Evolutionary conservation across 2,888 invertebrate genomes (phyloP).

Genomic region (Cabera pusaria): DNA sequence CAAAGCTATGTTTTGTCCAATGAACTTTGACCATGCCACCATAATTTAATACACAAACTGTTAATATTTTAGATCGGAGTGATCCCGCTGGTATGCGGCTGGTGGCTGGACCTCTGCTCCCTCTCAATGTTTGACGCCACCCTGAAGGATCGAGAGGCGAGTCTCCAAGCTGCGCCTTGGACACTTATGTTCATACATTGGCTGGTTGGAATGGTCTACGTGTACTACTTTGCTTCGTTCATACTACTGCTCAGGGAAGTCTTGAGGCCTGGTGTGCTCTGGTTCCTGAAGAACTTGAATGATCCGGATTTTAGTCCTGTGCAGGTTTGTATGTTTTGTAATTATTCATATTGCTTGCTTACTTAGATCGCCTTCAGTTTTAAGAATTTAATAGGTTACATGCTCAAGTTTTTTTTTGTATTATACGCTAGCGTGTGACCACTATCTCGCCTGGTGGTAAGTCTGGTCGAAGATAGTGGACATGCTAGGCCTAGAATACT

Average conservation of each 20-base stretch:
- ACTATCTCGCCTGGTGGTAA: too few species aligned
- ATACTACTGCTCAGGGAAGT: conserved; percentile 96
- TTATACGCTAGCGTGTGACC: too few species aligned
- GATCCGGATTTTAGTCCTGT: conserved; percentile 99
- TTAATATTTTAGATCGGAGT: conserved; percentile 88
- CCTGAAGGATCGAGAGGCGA: conserved; percentile 92
- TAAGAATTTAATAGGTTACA: too few species aligned
- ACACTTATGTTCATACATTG: conserved; percentile 99
- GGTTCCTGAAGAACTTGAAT: conserved; percentile 98
- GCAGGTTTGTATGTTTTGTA: conserved; percentile 83
- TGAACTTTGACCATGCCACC: too few species aligned
- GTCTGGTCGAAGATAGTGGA: too few species aligned
- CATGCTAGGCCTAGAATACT: too few species aligned
- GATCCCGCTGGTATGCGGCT: conserved; percentile 97
- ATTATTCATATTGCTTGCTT: too few species aligned
- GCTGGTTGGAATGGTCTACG: conserved; percentile 99
- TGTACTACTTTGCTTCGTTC: conserved; percentile 99
- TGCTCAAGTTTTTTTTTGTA: too few species aligned
- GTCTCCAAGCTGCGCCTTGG: conserved; percentile 95
- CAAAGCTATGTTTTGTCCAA: too few species aligned
- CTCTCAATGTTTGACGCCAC: conserved; percentile 95
- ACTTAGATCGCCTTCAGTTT: too few species aligned
- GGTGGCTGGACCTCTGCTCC: conserved; percentile 99
- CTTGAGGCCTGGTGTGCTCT: conserved; percentile 97
- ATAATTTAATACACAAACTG: neutral